Conservation (phyloP, 2,888 invertebrate genomes). For the Pyrrhosoma nymphula region DNA sequence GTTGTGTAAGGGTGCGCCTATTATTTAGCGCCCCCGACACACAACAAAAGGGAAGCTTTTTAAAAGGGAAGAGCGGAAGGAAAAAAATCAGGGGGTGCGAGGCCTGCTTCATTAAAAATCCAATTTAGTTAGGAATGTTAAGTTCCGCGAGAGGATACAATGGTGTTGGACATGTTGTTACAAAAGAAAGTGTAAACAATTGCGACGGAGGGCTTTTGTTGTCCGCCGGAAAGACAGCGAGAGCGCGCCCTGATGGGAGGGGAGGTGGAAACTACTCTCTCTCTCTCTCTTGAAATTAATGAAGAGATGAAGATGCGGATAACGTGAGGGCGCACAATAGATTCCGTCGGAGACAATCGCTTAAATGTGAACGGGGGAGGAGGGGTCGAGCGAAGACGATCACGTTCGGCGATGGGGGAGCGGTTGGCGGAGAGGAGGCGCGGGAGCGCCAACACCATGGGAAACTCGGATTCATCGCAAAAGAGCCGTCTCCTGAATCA, state of each 20-base stretch:
- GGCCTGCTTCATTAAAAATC: conserved; percentile 60
- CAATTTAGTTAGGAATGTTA: conserved; percentile 66
- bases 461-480: neutral
- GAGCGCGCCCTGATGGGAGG: neutral
- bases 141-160: conserved; percentile 31
- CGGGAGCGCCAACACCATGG: neutral
- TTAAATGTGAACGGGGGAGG: neutral
- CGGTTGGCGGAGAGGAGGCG: neutral
- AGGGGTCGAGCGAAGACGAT: neutral
- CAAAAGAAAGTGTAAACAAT: conserved; percentile 61
- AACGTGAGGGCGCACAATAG: conserved; percentile 35
- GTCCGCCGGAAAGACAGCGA: conserved; percentile 46
- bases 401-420: neutral
- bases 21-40: conserved; percentile 29
- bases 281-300: conserved; percentile 50
- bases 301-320: conserved; percentile 54
- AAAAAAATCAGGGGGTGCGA: neutral
- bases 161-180: neutral
- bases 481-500: neutral
- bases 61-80: neutral
- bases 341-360: conserved; percentile 46
- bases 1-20: neutral
- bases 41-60: conserved; percentile 33
- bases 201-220: conserved; percentile 62
- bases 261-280: neutral